Conservation (phyloP, 2,113 vertebrate species). For the Tyrannus savana region DNA sequence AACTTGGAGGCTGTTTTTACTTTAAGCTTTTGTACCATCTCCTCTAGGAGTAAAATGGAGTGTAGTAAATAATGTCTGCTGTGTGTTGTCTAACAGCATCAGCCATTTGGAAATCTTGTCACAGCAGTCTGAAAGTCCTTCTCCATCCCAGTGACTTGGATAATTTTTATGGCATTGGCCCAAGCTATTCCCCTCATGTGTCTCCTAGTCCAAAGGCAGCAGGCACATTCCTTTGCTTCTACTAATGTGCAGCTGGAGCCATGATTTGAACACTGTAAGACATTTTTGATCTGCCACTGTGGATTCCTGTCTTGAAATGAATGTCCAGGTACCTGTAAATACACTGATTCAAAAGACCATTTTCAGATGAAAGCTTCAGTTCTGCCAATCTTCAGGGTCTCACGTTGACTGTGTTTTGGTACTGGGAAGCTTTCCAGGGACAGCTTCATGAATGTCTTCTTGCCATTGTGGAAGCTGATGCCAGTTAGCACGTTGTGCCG, state of each 20-base stretch:
- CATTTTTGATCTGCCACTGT: not conserved
- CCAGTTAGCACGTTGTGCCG: rapidly evolving
- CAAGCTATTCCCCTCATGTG: not conserved
- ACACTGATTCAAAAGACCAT: not conserved
- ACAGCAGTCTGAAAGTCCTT: not conserved
- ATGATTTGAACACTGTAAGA: not conserved
- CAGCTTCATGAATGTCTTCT: rapidly evolving
- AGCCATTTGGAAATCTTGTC: not conserved
- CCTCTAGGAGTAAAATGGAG: not conserved
- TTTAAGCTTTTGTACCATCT: not conserved
- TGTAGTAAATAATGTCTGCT: not conserved
- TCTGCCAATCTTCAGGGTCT: not conserved
- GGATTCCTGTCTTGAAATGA: not conserved
- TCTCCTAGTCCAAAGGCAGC: not conserved
- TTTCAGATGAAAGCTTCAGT: not conserved
- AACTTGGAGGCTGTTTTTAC: not conserved
- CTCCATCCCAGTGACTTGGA: not conserved
- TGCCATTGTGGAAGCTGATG: not conserved
- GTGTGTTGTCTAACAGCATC: not conserved
- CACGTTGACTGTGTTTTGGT: not conserved
- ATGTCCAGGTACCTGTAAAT: not conserved
- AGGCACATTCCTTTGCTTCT: not conserved
- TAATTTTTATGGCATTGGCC: not conserved
- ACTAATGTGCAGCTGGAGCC: not conserved
- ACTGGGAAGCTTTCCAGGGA: not conserved